A percentile compares a stretch with the other conserved stretches of the same genome.
phyloP scores from a whole-genome alignment of 64 coral and sea anemone species.

The Platygyra sinensis region DNA sequence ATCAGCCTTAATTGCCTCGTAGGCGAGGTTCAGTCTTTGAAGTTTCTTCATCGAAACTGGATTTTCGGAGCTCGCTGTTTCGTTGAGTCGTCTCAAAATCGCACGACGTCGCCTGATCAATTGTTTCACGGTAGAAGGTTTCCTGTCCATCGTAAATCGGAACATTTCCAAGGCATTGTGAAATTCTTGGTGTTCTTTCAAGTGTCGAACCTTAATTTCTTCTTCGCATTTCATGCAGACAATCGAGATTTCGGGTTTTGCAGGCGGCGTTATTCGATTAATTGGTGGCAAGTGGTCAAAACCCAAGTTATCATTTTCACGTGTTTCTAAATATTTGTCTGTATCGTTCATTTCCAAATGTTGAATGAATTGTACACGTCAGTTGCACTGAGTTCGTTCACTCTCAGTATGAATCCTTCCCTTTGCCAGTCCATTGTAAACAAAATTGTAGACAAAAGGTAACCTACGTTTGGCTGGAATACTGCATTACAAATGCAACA shows the following conservation, averaged over 20 bases:
- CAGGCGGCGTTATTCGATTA: not conserved
- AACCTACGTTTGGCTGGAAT: too few species aligned
- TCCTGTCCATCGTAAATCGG: slow-evolving; percentile 62
- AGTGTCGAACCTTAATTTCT: slow-evolving; percentile 75
- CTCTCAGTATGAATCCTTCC: too few species aligned
- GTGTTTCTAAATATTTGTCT: too few species aligned
- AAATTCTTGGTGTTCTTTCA: slow-evolving; percentile 81
- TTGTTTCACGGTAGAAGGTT: slow-evolving; percentile 70
- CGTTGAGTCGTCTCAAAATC: slow-evolving; percentile 73
- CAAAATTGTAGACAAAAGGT: too few species aligned
- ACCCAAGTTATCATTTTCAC: not conserved
- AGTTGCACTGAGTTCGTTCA: too few species aligned
- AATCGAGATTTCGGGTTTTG: slow-evolving; percentile 40
- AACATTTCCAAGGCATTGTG: slow-evolving; percentile 78
- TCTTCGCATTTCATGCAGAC: slow-evolving; percentile 92
- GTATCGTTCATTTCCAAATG: too few species aligned
- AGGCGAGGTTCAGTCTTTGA: slow-evolving; percentile 81
- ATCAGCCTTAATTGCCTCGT: slow-evolving; percentile 80
- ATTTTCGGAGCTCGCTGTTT: slow-evolving; percentile 65
- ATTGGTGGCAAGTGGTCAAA: slow-evolving; percentile 15
- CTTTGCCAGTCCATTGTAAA: too few species aligned
- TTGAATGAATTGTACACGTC: too few species aligned
- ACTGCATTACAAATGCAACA: too few species aligned
- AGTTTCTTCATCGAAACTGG: slow-evolving; percentile 82
- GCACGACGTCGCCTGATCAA: slow-evolving; percentile 66